Evolutionary conservation across 1,140 invertebrate species (phyloP), one percentile per base, ranked within the genome.

Genomic region (Pararge aegeria): DNA sequence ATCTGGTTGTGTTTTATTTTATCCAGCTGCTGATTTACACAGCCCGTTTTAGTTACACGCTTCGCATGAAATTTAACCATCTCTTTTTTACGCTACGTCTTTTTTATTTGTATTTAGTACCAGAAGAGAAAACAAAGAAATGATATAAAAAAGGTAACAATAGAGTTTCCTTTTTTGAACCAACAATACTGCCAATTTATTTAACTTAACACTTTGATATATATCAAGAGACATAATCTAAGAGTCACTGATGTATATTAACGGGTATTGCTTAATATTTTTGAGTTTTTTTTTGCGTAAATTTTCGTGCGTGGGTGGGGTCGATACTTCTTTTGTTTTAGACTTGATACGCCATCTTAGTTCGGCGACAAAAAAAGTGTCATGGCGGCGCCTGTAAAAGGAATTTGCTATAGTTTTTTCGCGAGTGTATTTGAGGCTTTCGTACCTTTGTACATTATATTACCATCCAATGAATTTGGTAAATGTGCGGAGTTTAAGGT

Each of bases 241-340:
- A 34, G 1, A 7, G 10, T n/a, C n/a, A 3, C 1, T 34, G n/a
- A 34, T n/a, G 30, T 4, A 34, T 34, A 12, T 34, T 34, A 10
- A 34, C 7, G 12, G 2, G 7, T 4, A 4, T 24, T 4, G 7
- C 24, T 24, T 24, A 4, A 4, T 57, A 9, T 55, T 34, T 56
- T 61, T 57, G 42, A 38, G 15, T 27, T 50, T 21, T 51, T 37
- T 60, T 54, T 65, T 50, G 18, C 12, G 5, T 24, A 56, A 64
- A 71, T 66, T 75, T 73, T 64, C 54, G 64, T 58, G 51, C 49
- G 49, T 75, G 82, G 85, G 85, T 77, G 86, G 76, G 86, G 80
- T 63, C 69, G 70, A 68, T 70, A 55, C 64, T 86, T 85, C 85
- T 88, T 89, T 89, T 89, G 85, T 88, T 87, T 88, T 87, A 87